Evolutionary conservation across 1,140 invertebrate genomes (phyloP).

Genomic region (Panagrolaimus sp.): DNA sequence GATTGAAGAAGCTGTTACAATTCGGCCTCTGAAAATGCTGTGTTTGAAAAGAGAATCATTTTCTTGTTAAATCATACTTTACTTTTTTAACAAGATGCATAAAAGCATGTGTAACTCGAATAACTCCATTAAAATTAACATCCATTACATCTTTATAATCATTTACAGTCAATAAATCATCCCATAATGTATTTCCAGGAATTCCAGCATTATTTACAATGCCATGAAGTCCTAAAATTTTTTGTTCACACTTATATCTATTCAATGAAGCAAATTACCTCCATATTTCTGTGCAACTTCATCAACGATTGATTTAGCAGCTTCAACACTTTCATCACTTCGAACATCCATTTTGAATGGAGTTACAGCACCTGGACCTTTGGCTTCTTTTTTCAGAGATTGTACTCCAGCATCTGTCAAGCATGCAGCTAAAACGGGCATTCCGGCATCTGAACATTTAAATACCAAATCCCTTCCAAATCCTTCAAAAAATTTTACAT

Average conservation of each 20-base stretch:
- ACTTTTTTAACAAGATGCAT: conserved; percentile 35
- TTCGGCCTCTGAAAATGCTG: conserved; percentile 30
- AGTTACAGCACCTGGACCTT: background rate
- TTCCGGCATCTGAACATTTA: background rate
- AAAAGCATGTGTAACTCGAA: conserved; percentile 37
- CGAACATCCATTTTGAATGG: conserved; percentile 4
- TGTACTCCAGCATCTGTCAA: background rate
- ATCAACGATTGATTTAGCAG: background rate
- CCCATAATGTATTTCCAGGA: conserved; percentile 25
- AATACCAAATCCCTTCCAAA: background rate
- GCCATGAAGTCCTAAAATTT: conserved; percentile 28
- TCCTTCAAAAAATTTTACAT: no score
- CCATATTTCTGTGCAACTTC: conserved; percentile 1
- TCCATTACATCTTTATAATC: conserved; percentile 39
- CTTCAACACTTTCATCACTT: background rate
- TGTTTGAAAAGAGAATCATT: background rate
- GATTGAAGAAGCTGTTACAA: conserved; percentile 34
- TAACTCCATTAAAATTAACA: conserved; percentile 39
- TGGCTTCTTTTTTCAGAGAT: conserved; percentile 6
- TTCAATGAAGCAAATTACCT: background rate
- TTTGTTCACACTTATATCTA: background rate
- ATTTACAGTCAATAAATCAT: conserved; percentile 33
- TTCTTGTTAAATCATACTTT: conserved; percentile 13
- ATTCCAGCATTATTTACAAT: conserved; percentile 46
- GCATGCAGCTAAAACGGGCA: background rate